Evolutionary conservation across 2,113 vertebrate species (phyloP).

Genomic region (Gambusia affinis): DNA sequence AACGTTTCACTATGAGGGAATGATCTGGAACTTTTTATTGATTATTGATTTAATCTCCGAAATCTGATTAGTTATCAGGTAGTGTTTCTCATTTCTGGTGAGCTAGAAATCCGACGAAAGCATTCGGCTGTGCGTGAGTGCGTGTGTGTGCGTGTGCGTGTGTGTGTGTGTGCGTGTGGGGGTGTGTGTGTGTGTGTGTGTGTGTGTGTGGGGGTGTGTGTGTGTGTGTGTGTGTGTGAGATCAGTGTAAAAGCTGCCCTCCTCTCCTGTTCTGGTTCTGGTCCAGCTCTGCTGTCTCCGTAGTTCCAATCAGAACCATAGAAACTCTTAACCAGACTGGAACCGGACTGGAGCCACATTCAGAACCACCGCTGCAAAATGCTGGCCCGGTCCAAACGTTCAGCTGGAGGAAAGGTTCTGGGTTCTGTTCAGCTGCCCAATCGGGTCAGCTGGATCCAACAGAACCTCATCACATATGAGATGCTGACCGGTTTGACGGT

Average conservation of each 20-base stretch:
- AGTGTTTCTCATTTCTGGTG: too few relatives aligned
- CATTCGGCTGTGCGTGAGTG: too few relatives aligned
- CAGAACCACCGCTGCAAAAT: neutral
- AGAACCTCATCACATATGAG: neutral
- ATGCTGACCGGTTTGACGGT: neutral
- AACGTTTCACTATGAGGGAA: too few relatives aligned
- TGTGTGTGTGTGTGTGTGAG: too few relatives aligned
- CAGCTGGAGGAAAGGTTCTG: neutral
- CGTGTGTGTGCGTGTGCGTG: too few relatives aligned
- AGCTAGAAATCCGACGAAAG: too few relatives aligned
- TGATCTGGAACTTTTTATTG: too few relatives aligned
- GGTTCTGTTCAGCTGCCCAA: neutral
- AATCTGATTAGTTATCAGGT: too few relatives aligned
- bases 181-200: too few relatives aligned
- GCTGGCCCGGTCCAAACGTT: neutral
- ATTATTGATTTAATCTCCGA: too few relatives aligned
- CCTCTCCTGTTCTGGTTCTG: neutral
- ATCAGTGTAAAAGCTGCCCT: neutral
- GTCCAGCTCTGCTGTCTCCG: constrained; percentile 5
- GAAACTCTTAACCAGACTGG: constrained; percentile 6
- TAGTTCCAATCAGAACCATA: constrained; percentile 28
- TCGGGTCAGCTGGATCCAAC: neutral
- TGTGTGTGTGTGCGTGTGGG: too few relatives aligned
- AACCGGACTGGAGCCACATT: neutral
- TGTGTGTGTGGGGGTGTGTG: too few relatives aligned